A percentile compares a stretch with the other conserved stretches of the same genome.
Conservation (phyloP, 2,113 vertebrate species). For the Castor canadensis region DNA sequence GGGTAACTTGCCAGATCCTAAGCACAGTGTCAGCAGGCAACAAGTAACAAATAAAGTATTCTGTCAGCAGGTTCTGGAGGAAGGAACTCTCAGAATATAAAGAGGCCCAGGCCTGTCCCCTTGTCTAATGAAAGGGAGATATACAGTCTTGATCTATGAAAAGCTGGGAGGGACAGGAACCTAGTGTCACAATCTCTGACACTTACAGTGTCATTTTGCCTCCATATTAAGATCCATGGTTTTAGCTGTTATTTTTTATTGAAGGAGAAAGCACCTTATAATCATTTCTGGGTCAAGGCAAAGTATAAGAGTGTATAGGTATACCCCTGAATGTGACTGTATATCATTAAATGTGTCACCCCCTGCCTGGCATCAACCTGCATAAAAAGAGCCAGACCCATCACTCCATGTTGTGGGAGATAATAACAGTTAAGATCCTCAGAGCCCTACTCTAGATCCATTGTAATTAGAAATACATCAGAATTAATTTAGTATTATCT, state of each 20-base stretch:
- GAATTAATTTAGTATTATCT: background rate
- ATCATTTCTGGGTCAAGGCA: background rate
- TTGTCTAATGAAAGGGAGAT: background rate
- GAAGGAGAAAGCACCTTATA: background rate
- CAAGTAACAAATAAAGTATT: background rate
- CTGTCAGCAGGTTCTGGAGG: background rate
- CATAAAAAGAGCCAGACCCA: background rate
- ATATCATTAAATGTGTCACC: background rate
- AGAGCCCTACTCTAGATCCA: background rate
- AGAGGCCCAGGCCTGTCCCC: background rate
- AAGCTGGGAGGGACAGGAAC: accelerated
- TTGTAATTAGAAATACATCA: background rate
- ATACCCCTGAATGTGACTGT: accelerated
- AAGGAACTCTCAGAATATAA: background rate
- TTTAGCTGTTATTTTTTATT: background rate
- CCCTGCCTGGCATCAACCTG: background rate
- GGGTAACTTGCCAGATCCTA: background rate
- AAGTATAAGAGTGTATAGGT: background rate
- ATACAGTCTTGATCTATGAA: background rate
- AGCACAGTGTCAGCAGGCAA: background rate
- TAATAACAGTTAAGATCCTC: background rate
- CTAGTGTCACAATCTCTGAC: background rate
- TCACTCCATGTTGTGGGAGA: background rate
- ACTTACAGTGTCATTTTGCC: background rate
- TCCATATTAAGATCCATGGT: background rate